Evolutionary conservation across 2,888 invertebrate species (phyloP).

Genomic region (Campopleginae sp.): DNA sequence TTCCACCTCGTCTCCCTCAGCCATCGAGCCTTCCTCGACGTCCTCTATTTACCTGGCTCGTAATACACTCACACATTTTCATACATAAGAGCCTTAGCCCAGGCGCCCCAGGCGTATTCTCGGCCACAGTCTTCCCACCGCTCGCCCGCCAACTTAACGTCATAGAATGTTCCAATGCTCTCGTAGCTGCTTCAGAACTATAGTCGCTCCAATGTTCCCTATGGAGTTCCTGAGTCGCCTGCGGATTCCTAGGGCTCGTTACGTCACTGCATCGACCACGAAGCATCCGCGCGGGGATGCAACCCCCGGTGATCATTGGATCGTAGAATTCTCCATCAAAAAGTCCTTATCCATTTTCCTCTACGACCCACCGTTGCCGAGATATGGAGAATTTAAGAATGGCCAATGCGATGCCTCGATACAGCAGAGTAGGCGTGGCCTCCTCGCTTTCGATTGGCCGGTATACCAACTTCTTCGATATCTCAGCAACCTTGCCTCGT

Average conservation of each 20-base stretch:
- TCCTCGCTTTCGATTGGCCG: not conserved
- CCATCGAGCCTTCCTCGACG: conserved; percentile 57
- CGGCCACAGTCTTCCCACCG: conserved; percentile 51
- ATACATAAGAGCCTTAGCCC: conserved; percentile 12
- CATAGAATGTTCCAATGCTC: conserved; percentile 38
- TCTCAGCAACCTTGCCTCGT: not conserved
- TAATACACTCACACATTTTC: conserved; percentile 37
- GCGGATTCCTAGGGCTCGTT: conserved; percentile 28
- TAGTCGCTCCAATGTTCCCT: not conserved
- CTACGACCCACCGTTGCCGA: not conserved
- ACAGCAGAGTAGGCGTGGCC: not conserved
- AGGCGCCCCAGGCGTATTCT: conserved; percentile 53
- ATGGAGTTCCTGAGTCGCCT: conserved; percentile 16
- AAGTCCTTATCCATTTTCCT: not conserved
- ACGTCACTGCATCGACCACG: conserved; percentile 34
- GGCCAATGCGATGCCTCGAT: not conserved
- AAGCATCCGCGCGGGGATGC: not conserved
- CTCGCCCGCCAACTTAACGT: conserved; percentile 46
- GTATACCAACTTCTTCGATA: not conserved
- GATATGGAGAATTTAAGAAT: not conserved
- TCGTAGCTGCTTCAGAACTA: not conserved
- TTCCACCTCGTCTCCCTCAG: not conserved
- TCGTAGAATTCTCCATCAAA: not conserved
- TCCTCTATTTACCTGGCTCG: conserved; percentile 60
- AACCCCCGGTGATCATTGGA: not conserved